Base-by-base conservation (phyloP, 2,888 invertebrate species). In the Amiota minor region DNA sequence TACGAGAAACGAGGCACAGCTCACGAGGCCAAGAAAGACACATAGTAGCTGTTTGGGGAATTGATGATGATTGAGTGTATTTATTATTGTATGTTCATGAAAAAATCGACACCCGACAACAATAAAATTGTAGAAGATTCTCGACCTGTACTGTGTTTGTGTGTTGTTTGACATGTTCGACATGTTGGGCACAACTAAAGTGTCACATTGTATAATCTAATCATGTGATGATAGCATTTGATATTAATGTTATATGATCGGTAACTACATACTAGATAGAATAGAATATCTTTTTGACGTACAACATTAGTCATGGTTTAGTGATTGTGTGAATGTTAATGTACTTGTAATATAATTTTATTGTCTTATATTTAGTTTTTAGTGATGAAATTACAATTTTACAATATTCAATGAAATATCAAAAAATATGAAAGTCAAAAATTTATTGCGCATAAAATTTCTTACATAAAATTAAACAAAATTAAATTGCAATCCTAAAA, bases 181-280 rank as follows among this genome's bases (percentile, higher is more conserved):
- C 80, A 80, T 76, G 74, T 78, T 74, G 73, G 76, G 71, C 67
- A 74, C 74, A 69, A 53, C 69, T 70, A 47, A 80, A 75, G 74
- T 77, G 79, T 80, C 80, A 80, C 77, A 74, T 78, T 75, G 72
- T 71, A 72, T 74, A 59, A 78, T 73, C 74, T 74, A 62, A 62
- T 62, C 62, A 45, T 45, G 12, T 45, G 62, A 35, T 45, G 62
- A 62, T 62, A 62, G 18, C 62, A 12, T 62, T 62, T 62, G 62
- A 62, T 62, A 62, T 62, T 62, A 62, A 62, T 62, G 62, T 45
- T 16, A 14, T 45, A 14, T 62, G 45, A 45, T 62, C 45, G 62
- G 3, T 18, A 45, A 45, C 62, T 45, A 10, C 20, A 14, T 14
- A 11, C 12, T 45, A 35, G 2, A 0, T 62, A 23, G 62, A 45